Percentiles rank a stretch among this genome's conserved stretches.
These are phyloP conservation scores for Drosophila paranaensis DNA, from an alignment of 2,888 invertebrate genomes.

Conservation along the genomic window DNA sequence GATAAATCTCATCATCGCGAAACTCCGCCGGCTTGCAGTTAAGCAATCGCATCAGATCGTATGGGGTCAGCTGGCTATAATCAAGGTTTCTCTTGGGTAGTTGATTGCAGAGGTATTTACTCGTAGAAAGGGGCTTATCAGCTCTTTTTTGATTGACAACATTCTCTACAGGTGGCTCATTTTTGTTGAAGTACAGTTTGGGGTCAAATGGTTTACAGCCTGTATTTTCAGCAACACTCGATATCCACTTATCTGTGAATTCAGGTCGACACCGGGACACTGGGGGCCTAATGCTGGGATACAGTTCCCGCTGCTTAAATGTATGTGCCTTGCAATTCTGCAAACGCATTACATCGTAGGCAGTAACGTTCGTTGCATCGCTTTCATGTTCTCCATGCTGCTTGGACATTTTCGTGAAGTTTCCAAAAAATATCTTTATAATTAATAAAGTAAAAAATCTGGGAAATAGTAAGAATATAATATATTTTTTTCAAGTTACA, in stretches of 20 bases:
- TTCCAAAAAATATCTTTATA: not conserved
- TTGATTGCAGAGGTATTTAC: not conserved
- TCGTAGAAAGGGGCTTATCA: not conserved
- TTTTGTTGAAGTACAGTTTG: not conserved
- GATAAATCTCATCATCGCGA: constrained; percentile 37
- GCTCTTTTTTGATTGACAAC: not conserved
- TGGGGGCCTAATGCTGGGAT: constrained; percentile 13
- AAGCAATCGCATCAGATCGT: constrained; percentile 41
- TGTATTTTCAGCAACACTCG: not conserved
- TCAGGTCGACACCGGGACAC: not conserved
- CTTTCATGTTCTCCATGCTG: not conserved
- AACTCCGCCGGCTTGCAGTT: constrained; percentile 46
- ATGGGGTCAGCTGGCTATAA: constrained; percentile 19
- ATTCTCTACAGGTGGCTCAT: not conserved
- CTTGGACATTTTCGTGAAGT: not conserved
- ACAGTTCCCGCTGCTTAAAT: constrained; percentile 6
- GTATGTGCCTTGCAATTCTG: constrained; percentile 15
- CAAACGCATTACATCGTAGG: constrained; percentile 18
- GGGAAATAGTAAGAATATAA: not conserved
- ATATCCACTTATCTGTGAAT: constrained; percentile 7
- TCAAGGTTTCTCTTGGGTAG: constrained; percentile 10
- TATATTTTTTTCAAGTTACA: not conserved
- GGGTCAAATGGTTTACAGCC: not conserved
- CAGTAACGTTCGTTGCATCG: not conserved
- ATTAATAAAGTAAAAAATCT: constrained; percentile 2